Percentiles rank a stretch among this genome's conserved stretches.
phyloP scores from a whole-genome alignment of 2,113 vertebrate species.

The Geococcyx californianus region DNA sequence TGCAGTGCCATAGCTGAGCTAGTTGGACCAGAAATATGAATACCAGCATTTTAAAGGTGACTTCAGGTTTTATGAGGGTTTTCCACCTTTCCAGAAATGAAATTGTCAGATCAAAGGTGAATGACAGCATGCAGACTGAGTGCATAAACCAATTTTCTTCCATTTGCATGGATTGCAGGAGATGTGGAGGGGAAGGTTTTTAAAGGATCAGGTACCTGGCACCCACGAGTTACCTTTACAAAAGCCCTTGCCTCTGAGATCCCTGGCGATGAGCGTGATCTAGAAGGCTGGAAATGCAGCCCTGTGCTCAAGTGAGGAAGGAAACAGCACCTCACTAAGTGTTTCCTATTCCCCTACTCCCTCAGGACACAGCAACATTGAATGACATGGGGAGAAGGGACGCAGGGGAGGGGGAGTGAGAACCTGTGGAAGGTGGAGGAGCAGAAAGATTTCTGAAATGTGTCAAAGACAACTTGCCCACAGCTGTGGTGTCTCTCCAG shows the following conservation, averaged over 20 bases:
- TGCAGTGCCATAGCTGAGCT: not conserved
- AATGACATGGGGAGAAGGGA: not conserved
- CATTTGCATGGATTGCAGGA: not conserved
- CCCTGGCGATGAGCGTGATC: not conserved
- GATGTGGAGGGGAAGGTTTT: not conserved
- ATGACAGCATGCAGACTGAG: not conserved
- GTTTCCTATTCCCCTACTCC: not conserved
- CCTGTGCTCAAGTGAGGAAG: not conserved
- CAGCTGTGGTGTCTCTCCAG: not conserved
- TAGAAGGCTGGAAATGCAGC: not conserved
- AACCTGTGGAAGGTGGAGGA: not conserved
- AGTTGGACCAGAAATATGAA: not conserved
- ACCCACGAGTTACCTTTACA: not conserved
- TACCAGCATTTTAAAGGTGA: not conserved
- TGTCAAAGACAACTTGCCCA: not conserved
- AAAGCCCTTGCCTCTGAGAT: not conserved
- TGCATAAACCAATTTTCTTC: not conserved
- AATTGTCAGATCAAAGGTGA: not conserved
- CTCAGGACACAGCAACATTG: not conserved
- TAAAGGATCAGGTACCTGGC: not conserved
- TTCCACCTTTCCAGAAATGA: not conserved
- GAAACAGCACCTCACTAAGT: not conserved
- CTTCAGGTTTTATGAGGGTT: not conserved
- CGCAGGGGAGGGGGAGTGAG: rapidly evolving
- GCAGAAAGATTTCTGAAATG: not conserved